Percentiles rank a stretch among this genome's conserved stretches.
These are phyloP conservation scores for Macroramphosus scolopax DNA, from an alignment of 2,797 vertebrate species.

Conservation along the genomic window DNA sequence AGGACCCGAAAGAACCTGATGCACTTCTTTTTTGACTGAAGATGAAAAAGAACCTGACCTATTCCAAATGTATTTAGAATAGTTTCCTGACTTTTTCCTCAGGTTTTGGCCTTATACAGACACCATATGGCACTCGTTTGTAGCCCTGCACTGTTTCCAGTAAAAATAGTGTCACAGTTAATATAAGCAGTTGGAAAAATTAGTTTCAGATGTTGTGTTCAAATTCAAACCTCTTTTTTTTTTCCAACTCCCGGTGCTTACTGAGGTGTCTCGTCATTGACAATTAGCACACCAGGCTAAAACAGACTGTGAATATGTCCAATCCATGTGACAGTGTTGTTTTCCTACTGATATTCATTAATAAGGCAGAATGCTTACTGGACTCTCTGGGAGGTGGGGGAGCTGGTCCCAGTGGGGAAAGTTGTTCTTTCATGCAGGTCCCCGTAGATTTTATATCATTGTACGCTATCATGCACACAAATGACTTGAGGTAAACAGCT, in stretches of 20 bases:
- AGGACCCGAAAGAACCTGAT: constrained; percentile 54
- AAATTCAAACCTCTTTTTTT: constrained; percentile 51
- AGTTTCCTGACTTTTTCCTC: constrained; percentile 73
- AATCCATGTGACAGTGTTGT: constrained; percentile 74
- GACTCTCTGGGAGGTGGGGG: constrained; percentile 68
- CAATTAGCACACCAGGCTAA: constrained; percentile 74
- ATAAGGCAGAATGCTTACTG: constrained; percentile 76
- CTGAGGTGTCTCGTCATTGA: constrained; percentile 73
- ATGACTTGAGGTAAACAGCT: constrained; percentile 81
- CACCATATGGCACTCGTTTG: constrained; percentile 53
- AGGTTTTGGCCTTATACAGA: constrained; percentile 82
- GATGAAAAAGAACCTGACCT: constrained; percentile 69
- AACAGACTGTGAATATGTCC: constrained; percentile 73
- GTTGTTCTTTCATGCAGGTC: constrained; percentile 81
- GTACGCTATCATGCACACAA: constrained; percentile 80
- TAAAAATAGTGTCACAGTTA: constrained; percentile 79
- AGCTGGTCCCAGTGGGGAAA: constrained; percentile 69
- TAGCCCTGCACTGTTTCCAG: constrained; percentile 76
- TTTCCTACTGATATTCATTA: constrained; percentile 80
- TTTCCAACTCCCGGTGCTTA: constrained; percentile 60
- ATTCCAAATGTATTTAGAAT: constrained; percentile 72
- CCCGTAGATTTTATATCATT: constrained; percentile 79
- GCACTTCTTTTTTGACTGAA: constrained; percentile 60
- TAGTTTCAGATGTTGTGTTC: constrained; percentile 71
- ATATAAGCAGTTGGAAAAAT: constrained; percentile 80